A percentile compares a stretch with the other conserved stretches of the same genome.
Evolutionary conservation across 2,797 vertebrate genomes (phyloP).

Genomic region (Leontocebus nigricollis): DNA sequence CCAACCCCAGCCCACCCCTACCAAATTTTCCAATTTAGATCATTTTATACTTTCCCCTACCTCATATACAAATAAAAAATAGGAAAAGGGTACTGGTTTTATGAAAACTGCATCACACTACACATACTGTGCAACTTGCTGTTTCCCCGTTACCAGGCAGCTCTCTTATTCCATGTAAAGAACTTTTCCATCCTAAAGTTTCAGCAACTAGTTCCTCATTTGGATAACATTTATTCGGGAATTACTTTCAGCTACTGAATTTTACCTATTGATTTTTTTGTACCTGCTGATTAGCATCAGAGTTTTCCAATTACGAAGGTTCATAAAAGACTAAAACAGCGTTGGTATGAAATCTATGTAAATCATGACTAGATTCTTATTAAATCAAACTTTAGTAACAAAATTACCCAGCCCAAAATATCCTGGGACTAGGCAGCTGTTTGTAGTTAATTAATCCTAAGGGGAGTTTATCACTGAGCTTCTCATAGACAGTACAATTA

Average conservation of each 20-base stretch:
- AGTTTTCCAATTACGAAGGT: neutral
- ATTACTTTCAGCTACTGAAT: slow-evolving; percentile 14
- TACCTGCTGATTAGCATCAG: neutral
- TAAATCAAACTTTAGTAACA: slow-evolving; percentile 14
- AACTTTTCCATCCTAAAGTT: neutral
- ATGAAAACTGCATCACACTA: neutral
- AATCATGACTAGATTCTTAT: neutral
- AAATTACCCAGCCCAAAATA: neutral
- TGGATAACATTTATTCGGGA: neutral
- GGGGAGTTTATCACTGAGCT: slow-evolving; percentile 6
- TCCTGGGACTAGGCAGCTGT: neutral
- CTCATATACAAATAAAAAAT: neutral
- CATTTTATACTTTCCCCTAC: neutral
- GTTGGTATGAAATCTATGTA: neutral
- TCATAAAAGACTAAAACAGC: neutral
- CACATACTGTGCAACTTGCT: neutral
- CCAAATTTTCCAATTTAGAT: neutral
- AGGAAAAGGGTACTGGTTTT: neutral
- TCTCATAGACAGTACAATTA: neutral
- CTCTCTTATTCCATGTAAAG: neutral
- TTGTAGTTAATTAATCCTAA: neutral
- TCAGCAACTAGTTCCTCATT: neutral
- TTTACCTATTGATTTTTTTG: slow-evolving; percentile 6
- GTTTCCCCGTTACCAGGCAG: neutral
- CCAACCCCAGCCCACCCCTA: neutral